Evolutionary conservation across 2,888 invertebrate species (phyloP).

Genomic region (Thera obeliscata): DNA sequence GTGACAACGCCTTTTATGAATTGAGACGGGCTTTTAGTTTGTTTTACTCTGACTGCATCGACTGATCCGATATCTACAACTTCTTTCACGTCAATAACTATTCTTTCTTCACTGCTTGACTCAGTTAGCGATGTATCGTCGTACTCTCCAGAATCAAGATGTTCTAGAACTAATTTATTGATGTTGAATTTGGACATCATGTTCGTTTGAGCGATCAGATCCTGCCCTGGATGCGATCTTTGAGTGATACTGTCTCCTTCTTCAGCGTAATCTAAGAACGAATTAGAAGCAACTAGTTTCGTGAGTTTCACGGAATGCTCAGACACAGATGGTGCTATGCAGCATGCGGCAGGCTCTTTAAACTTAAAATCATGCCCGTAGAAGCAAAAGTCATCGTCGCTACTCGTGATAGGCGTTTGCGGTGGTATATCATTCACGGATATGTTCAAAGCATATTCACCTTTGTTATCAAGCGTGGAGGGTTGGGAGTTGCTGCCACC

Average conservation of each 20-base stretch:
- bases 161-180: constrained; percentile 68
- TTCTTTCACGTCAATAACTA: constrained; percentile 58
- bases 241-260: constrained; percentile 71
- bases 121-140: constrained; percentile 74
- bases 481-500: constrained; percentile 75
- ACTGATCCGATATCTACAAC: constrained; percentile 45
- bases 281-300: constrained; percentile 69
- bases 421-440: constrained; percentile 71
- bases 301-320: constrained; percentile 70
- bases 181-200: constrained; percentile 80
- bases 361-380: constrained; percentile 79
- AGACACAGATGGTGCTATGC: constrained; percentile 67
- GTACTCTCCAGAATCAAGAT: constrained; percentile 74
- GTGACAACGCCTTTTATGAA: constrained; percentile 61
- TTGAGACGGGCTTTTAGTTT: constrained; percentile 62
- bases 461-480: constrained; percentile 75
- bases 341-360: constrained; percentile 72
- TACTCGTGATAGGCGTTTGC: constrained; percentile 73
- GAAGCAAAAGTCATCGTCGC: constrained; percentile 75
- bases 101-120: constrained; percentile 73
- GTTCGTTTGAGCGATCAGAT: constrained; percentile 69
- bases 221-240: constrained; percentile 65
- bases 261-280: constrained; percentile 70
- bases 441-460: constrained; percentile 76
- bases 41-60: constrained; percentile 49